phyloP scores from a whole-genome alignment of 2,113 vertebrate genomes.

The Tiliqua scincoides region DNA sequence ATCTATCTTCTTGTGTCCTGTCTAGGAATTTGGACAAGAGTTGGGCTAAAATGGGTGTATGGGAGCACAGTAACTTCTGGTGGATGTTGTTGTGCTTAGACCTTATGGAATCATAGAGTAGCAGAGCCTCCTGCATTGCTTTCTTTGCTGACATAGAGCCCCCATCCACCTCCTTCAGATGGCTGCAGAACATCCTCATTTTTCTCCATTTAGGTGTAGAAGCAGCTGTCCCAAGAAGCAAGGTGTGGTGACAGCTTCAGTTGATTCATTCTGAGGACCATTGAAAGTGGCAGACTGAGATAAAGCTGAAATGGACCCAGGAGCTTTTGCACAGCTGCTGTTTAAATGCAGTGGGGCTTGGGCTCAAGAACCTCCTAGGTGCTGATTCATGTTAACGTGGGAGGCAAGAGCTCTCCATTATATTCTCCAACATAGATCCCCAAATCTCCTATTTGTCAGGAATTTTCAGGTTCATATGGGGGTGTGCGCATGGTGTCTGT shows the following conservation, averaged over 20 bases:
- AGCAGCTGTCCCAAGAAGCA: background rate
- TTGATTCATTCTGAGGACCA: background rate
- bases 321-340: background rate
- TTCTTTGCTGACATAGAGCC: conserved; percentile 20
- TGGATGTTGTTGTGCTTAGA: background rate
- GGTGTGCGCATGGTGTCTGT: background rate
- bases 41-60: conserved; percentile 5
- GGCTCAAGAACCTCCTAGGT: background rate
- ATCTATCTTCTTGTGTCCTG: conserved; percentile 49
- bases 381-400: background rate
- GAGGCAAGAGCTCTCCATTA: background rate
- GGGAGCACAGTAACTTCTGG: conserved; percentile 4
- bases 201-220: background rate
- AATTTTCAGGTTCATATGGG: background rate
- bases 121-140: background rate
- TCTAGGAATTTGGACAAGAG: background rate
- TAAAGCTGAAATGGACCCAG: background rate
- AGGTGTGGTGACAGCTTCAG: background rate
- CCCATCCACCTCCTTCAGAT: background rate
- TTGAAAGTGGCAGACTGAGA: background rate
- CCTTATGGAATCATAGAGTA: too few relatives aligned
- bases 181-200: background rate
- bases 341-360: background rate
- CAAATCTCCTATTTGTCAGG: background rate
- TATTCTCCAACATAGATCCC: background rate